Evolutionary conservation across 1,140 invertebrate species (phyloP).

Genomic region (Orius insidiosus): DNA sequence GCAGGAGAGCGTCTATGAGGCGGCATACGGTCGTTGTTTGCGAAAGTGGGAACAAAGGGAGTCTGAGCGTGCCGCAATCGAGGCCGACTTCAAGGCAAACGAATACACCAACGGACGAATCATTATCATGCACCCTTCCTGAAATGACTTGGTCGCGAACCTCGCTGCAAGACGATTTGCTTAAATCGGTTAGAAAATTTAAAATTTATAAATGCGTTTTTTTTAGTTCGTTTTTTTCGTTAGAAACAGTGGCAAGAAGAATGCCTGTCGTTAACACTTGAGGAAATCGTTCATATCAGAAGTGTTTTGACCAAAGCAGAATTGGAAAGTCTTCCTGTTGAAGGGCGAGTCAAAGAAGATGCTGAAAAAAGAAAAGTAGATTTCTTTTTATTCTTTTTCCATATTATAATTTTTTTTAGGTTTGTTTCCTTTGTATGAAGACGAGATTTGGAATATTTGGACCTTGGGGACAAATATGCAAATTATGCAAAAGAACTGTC

Average conservation of each 20-base stretch:
- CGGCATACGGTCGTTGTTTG: slow-evolving; percentile 49
- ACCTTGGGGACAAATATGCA: slow-evolving; percentile 83
- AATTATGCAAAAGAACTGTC: slow-evolving; percentile 81
- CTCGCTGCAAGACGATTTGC: slow-evolving; percentile 45
- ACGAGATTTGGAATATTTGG: slow-evolving; percentile 84
- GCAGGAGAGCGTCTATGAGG: slow-evolving; percentile 43
- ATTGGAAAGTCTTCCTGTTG: slow-evolving; percentile 75
- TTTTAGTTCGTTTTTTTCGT: slow-evolving; percentile 19
- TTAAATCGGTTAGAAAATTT: slow-evolving; percentile 33
- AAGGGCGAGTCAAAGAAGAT: slow-evolving; percentile 77
- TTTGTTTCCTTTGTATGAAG: slow-evolving; percentile 90
- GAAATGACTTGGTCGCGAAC: slow-evolving; percentile 42
- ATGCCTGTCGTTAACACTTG: slow-evolving; percentile 76
- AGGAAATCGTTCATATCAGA: slow-evolving; percentile 92
- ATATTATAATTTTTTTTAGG: slow-evolving; percentile 30
- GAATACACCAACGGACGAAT: slow-evolving; percentile 18
- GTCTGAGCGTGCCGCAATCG: slow-evolving; percentile 53
- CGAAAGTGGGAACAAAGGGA: slow-evolving; percentile 31
- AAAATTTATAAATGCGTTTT: not conserved
- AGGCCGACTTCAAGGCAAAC: slow-evolving; percentile 28
- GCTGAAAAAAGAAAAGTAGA: slow-evolving; percentile 74
- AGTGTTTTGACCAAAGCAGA: slow-evolving; percentile 92
- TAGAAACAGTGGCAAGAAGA: slow-evolving; percentile 76
- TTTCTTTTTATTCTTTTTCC: slow-evolving; percentile 1
- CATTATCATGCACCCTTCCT: slow-evolving; percentile 21